Percentiles rank a stretch among this genome's conserved stretches.
These are phyloP conservation scores for Oreotragus oreotragus DNA, from an alignment of 2,113 vertebrate species.

Conservation along the genomic window DNA sequence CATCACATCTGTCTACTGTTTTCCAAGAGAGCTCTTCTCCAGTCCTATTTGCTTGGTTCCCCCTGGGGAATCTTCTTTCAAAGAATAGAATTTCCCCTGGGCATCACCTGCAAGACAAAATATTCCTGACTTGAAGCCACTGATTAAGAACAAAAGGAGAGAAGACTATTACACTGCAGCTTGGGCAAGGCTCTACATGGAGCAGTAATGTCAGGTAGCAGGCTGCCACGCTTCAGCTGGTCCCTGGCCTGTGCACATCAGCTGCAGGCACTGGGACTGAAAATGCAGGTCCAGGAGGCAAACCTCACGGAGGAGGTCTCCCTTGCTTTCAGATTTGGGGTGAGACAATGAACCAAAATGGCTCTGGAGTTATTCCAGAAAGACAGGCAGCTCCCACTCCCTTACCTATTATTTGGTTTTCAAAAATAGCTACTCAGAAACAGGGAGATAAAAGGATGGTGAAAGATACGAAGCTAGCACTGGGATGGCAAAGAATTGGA, in stretches of 20 bases:
- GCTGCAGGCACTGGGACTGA: neutral
- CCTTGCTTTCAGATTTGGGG: neutral
- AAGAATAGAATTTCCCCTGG: conserved; percentile 45
- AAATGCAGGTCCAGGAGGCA: neutral
- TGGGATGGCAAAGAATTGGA: neutral
- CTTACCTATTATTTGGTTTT: conserved; percentile 24
- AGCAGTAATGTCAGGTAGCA: neutral
- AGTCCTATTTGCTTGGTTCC: conserved; percentile 27
- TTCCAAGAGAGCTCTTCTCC: neutral
- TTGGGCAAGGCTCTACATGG: neutral
- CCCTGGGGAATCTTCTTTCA: conserved; percentile 53
- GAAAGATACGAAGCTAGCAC: neutral
- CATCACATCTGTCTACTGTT: conserved; percentile 23
- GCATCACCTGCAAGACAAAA: conserved; percentile 39
- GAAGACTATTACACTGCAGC: neutral
- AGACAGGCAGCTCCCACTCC: neutral
- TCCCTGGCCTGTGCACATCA: neutral
- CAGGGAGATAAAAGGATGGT: neutral
- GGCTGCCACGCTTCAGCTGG: neutral
- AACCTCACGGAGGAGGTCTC: neutral
- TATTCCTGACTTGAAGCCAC: conserved; percentile 40
- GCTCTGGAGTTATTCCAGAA: neutral
- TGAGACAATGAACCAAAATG: neutral
- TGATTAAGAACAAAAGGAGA: neutral
- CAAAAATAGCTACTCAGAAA: conserved; percentile 21